A percentile compares a stretch with the other conserved stretches of the same genome.
phyloP scores from a whole-genome alignment of 2,888 invertebrate genomes.

The Uropetala carovei region DNA sequence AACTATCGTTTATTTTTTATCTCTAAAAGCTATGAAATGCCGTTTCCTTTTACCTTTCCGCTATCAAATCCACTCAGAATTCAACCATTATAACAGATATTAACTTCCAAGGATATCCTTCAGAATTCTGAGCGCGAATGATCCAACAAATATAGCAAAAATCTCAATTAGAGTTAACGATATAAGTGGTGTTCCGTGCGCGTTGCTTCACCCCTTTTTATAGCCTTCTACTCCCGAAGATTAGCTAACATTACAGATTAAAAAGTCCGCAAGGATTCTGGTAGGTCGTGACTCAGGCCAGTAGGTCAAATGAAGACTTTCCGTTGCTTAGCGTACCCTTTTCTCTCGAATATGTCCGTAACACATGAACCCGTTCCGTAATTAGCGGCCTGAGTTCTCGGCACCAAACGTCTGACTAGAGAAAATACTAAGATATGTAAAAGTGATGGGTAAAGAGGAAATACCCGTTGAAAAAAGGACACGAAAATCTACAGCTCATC shows the following conservation, averaged over 20 bases:
- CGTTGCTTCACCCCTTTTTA: background rate
- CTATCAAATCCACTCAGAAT: background rate
- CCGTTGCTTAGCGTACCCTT: background rate
- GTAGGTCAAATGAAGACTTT: slow-evolving; percentile 17
- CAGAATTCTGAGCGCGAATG: background rate
- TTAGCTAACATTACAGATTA: background rate
- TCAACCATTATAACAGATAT: too few relatives aligned
- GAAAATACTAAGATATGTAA: slow-evolving; percentile 9
- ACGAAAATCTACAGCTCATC: slow-evolving; percentile 23
- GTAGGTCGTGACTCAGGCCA: background rate
- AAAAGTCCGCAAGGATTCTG: background rate
- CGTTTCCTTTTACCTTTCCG: background rate
- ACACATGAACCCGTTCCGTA: background rate
- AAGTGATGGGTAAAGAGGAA: slow-evolving; percentile 25
- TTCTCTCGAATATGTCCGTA: background rate
- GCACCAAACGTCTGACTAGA: background rate
- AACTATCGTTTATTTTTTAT: background rate
- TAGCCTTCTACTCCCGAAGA: background rate
- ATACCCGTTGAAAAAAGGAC: slow-evolving; percentile 21
- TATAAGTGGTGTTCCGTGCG: background rate
- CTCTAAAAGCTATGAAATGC: too few relatives aligned
- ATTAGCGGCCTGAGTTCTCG: slow-evolving; percentile 23
- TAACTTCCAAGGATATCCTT: too few relatives aligned
- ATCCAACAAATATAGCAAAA: background rate
- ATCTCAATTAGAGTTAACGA: background rate